Evolutionary conservation across 1,140 invertebrate genomes (phyloP).

Genomic region (Antheraea pernyi): DNA sequence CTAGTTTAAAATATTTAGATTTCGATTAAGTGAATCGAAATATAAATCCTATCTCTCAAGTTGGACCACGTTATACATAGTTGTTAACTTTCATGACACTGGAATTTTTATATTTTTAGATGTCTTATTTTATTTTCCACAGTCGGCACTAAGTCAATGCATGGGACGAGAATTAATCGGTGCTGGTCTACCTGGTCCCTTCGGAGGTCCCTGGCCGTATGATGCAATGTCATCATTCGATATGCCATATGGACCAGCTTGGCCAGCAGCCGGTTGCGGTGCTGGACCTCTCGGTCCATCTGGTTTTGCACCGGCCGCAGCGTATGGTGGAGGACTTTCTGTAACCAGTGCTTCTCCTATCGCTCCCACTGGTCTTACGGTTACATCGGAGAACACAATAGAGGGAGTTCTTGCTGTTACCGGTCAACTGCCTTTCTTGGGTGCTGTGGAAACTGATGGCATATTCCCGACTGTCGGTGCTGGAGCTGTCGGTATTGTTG

Average conservation of each 20-base stretch:
- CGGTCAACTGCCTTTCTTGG: conserved; percentile 31
- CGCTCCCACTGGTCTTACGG: no score
- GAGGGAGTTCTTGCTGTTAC: no score
- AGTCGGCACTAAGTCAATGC: conserved; percentile 5
- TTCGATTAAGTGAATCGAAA: no score
- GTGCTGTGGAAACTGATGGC: conserved; percentile 38
- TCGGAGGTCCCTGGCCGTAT: neutral
- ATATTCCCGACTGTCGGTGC: conserved; percentile 24
- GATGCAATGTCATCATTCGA: neutral
- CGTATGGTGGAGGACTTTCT: neutral
- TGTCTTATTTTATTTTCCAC: neutral
- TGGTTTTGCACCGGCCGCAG: neutral
- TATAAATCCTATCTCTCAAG: no score
- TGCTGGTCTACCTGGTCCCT: neutral
- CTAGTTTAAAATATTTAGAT: no score
- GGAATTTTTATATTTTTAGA: no score
- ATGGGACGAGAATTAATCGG: conserved; percentile 9
- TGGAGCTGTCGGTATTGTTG: no score
- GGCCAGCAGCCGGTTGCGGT: neutral
- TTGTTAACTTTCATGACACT: no score
- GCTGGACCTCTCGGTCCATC: neutral
- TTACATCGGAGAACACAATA: no score
- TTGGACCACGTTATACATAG: no score
- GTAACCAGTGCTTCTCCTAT: no score
- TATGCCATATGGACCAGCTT: neutral